Evolutionary conservation across 2,888 invertebrate species (phyloP).

Genomic region (Phyllotreta cruciferae): DNA sequence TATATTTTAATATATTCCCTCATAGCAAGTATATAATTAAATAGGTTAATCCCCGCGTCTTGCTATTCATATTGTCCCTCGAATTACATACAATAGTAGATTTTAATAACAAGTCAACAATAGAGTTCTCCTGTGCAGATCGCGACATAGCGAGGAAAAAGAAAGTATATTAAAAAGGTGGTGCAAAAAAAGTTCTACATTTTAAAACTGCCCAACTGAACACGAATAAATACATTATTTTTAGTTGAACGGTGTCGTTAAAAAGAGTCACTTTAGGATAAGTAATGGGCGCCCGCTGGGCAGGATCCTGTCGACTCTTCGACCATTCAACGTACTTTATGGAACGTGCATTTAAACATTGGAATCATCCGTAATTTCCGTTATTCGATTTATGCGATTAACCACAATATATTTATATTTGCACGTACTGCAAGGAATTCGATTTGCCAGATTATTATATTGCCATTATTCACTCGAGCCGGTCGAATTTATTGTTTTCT

Average conservation of each 20-base stretch:
- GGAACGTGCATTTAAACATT: slow-evolving; percentile 52
- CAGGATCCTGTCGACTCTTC: slow-evolving; percentile 48
- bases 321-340: slow-evolving; percentile 35
- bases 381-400: slow-evolving; percentile 61
- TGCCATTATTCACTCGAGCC: too few species aligned
- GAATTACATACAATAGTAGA: slow-evolving; percentile 6
- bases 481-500: too few species aligned
- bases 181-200: slow-evolving; percentile 6
- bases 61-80: too few species aligned
- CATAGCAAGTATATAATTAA: too few species aligned
- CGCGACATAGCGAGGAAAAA: slow-evolving; percentile 3
- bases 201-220: slow-evolving; percentile 41
- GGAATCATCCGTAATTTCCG: slow-evolving; percentile 58
- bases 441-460: too few species aligned
- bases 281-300: slow-evolving; percentile 58
- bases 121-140: not conserved
- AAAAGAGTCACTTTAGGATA: slow-evolving; percentile 61
- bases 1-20: too few species aligned
- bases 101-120: slow-evolving; percentile 17
- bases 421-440: slow-evolving; percentile 48
- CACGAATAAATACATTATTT: slow-evolving; percentile 56
- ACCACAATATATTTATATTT: slow-evolving; percentile 58
- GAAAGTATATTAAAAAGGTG: slow-evolving; percentile 16
- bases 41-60: too few species aligned
- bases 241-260: slow-evolving; percentile 55